Evolutionary conservation across 2,888 invertebrate genomes (phyloP), one percentile per base, ranked within the genome.

Genomic region (Apantesis nais): DNA sequence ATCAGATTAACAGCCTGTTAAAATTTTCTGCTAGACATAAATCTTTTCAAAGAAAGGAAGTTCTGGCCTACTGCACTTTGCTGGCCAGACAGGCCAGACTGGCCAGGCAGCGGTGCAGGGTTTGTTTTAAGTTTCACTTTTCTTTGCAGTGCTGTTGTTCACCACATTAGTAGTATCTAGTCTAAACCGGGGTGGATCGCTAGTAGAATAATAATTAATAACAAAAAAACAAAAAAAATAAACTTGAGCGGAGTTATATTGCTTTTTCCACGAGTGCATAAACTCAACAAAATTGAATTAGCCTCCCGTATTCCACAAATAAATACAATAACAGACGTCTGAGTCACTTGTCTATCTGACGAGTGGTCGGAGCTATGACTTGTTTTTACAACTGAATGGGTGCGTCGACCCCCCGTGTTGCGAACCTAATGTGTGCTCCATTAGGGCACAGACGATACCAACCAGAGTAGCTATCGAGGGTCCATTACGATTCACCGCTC

Each of bases 341-440:
- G 72, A 68, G 25, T 74, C 22, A 48, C 22, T 48, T 69, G 64
- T 55, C 52, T 69, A 61, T 66, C 63, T 60, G 71, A 67, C 72
- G 62, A 63, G 66, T 71, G 63, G 62, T 41, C 58, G 63, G 69
- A 62, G 67, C 58, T 66, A 61, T 76, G 73, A 72, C 72, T 77
- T 75, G 77, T 74, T 77, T 81, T 71, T 79, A 72, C 74, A 79
- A 68, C 72, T 79, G 72, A 79, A 80, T 81, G 80, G 73, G 82
- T 71, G 37, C 79, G 66, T 77, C 74, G 79, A 80, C 80, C 80
- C 58, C 71, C 55, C 70, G 34, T n/a, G 37, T 48, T 48, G 64
- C 61, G 66, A 65, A 66, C 70, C 72, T 69, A 74, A 62, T 66
- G 67, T 67, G 68, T 48, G 34, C 67, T 73, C 68, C 61, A 68